Evolutionary conservation across 2,113 vertebrate genomes (phyloP), one percentile per base, ranked within the genome.

Genomic region (Cyrtonyx montezumae): DNA sequence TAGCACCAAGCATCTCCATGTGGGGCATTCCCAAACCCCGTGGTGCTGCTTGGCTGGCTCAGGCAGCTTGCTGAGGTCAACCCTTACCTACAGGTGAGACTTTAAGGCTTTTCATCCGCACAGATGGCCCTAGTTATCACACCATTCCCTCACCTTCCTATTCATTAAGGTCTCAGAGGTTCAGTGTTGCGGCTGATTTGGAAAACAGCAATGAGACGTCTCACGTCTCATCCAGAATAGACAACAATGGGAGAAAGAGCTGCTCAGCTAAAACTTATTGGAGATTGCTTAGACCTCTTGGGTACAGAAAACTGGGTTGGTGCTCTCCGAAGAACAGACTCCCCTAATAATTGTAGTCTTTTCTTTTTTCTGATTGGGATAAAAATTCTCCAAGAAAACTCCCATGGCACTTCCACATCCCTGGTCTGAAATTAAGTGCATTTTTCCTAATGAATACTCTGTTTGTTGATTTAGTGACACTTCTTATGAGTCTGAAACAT

Each of bases 291-390:
- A 96, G 94, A 94, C 87, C 95, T 93, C 96, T 48, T 78, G 94
- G 87, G 95, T 91, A 90, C 59, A 69, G 83, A 93, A 96, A 96
- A 95, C 90, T 94, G 93, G 94, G 95, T 96, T 96, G 95, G 90
- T 9, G 1, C 86, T 94, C 96, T 96, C 94, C 88, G 87, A 95
- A 96, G 96, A 96, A 84, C 93, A 86, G 82, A 37, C 61, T 96
- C 94, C 93, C 95, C 88, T 90, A 96, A 91, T 93, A 90, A 95
- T 96, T 94, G 93, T 90, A 74, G 66, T 37, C 58, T 70, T 85
- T 55, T 88, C 87, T 93, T 22, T 0, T 67, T 94, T 96, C 90
- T 94, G 93, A 96, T 94, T 94, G 93, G 91, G 84, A 82, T 86
- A 71, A 83, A 87, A 91, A 93, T 53, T 96, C 94, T 93, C 90